Base-by-base conservation (phyloP, 2,113 vertebrate genomes). In the Apus apus region DNA sequence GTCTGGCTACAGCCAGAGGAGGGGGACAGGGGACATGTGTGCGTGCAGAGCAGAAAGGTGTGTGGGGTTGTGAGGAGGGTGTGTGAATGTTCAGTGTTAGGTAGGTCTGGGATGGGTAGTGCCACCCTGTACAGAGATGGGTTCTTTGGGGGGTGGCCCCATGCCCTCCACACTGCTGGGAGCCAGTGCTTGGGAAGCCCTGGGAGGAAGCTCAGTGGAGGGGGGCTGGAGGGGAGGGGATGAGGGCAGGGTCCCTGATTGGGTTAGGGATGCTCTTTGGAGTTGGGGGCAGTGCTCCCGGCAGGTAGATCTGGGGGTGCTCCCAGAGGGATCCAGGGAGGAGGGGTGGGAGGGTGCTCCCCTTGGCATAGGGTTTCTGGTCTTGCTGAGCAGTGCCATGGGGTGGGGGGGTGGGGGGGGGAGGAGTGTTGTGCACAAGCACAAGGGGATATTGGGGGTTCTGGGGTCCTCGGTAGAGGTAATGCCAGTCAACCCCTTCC, bases 271-370 rank as follows among this genome's bases (percentile, higher is more conserved):
- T 85, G 36, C 13, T 53, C 14, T 75, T 20, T 71, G 45, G n/a
- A 45, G 25, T 25, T 51, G 76, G 71, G 86, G 92, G 81, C 89
- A 45, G 54, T 57, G 84, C 84, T 90, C 51, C 78, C 2, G 1
- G 72, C 8, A 62, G 27, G 43, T 45, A 89, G 68, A 40, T 64
- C 3, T 7, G 73, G 54, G 84, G 64, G 17, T 83, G 90, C 93
- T 97, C 96, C 95, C 90, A 93, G 75, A 82, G 78, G 91, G 91
- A 93, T 88, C 54, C 29, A 34, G 94, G 94, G 89, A 93, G 60
- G 25, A 8, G 16, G 71, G 79, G 77, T 71, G 85, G 87, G 81
- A 81, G 45, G 60, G 36, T 90, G 53, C 58, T 87, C 74, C 62
- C 61, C 38, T 78, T 64, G 60, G 64, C 65, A 38, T 30, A 51